Base-by-base conservation (phyloP, 1,140 invertebrate species). In the Cydia fagiglandana region DNA sequence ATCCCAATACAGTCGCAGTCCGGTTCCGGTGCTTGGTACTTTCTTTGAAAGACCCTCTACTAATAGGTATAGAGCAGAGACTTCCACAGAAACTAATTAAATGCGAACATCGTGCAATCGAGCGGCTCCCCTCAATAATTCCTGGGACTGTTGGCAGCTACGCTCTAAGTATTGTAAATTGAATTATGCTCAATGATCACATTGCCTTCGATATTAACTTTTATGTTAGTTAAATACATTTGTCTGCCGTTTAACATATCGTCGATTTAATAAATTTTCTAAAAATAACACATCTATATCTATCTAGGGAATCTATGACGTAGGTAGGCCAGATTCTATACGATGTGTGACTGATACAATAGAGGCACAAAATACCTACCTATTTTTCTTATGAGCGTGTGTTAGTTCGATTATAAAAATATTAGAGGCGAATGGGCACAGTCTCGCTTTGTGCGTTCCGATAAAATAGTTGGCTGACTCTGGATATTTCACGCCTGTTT, bases 11-110 rank as follows among this genome's bases (percentile, higher is more conserved):
- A 66, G 70, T 68, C 53, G 41, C 38, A 74, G 15, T 38, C 66
- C 68, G 10, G 74, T 17, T 38, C 73, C 73, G 75, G 78, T 78
- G 75, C 75, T 82, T 76, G 73, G 74, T 83, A 82, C 84, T 86
- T 86, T 86, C 84, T 83, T 83, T 81, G 80, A 85, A 79, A 81
- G 80, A 77, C 76, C 75, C 75, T 78, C 76, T 78, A 78, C 75
- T 79, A 76, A 77, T 79, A 81, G 80, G 68, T 76, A 75, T 75
- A 77, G 77, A 12, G 50, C n/a, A 53, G 56, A 76, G 78, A 80
- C 80, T 83, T 82, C 78, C 80, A 84, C 81, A 82, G 80, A 83
- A 84, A 84, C 81, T 85, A 85, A 85, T 85, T 85, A 85, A 84
- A 81, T 83, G 68, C 70, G 81, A 83, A 87, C 80, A 85, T 84